phyloP scores from a whole-genome alignment of 2,797 vertebrate species.

The Lacerta bilineata region DNA sequence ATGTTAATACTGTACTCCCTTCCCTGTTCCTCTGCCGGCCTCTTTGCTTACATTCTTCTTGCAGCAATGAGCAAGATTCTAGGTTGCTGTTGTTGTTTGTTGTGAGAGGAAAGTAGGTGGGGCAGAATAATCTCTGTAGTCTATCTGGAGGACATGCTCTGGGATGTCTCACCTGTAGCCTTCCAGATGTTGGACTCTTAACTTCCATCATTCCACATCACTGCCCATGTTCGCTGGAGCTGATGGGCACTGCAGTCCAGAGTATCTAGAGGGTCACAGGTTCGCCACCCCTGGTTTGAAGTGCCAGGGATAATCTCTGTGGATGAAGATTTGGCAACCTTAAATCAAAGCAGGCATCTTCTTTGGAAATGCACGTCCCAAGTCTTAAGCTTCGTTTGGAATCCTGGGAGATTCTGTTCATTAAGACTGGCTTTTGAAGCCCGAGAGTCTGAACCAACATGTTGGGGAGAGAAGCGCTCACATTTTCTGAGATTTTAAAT shows the following conservation, averaged over 20 bases:
- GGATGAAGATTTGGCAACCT: background rate
- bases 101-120: background rate
- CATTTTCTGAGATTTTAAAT: slow-evolving; percentile 11
- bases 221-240: too few species aligned
- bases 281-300: background rate
- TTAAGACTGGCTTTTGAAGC: background rate
- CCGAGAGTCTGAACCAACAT: background rate
- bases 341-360: background rate
- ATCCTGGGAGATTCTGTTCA: background rate
- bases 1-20: background rate
- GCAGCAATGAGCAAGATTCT: background rate
- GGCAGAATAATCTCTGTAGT: background rate
- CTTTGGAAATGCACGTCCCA: background rate
- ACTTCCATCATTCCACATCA: too few species aligned
- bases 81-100: background rate
- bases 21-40: background rate
- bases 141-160: too few species aligned
- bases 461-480: background rate
- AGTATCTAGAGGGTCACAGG: too few species aligned
- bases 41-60: background rate
- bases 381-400: slow-evolving; percentile 2
- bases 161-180: too few species aligned
- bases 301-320: background rate
- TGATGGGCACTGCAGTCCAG: too few species aligned
- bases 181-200: too few species aligned